phyloP scores from a whole-genome alignment of 2,797 vertebrate genomes.

The Alectoris magna region DNA sequence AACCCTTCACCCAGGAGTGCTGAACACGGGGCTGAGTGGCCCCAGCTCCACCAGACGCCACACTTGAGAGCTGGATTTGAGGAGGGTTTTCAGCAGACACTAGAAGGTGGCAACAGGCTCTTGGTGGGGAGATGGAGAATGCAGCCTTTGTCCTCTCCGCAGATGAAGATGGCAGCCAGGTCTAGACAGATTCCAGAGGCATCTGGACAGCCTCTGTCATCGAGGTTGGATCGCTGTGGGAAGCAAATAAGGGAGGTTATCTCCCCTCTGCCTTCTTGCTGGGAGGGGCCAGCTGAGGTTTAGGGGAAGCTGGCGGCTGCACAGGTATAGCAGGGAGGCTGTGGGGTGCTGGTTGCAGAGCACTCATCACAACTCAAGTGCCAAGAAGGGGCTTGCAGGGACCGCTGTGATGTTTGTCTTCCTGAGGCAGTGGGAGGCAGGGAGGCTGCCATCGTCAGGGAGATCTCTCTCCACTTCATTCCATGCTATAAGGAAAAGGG shows the following conservation, averaged over 20 bases:
- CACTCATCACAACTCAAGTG: not conserved
- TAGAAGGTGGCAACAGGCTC: conserved; percentile 78
- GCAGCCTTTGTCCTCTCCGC: conserved; percentile 46
- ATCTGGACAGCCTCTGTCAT: conserved; percentile 83
- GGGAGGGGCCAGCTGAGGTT: not conserved
- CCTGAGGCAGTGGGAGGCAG: not conserved
- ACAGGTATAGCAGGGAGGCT: not conserved
- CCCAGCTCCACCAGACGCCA: conserved; percentile 76
- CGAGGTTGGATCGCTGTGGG: conserved; percentile 1
- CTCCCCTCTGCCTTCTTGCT: conserved; percentile 7
- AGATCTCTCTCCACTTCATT: conserved; percentile 81
- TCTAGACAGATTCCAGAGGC: conserved; percentile 78
- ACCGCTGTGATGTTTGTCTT: not conserved
- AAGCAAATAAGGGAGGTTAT: conserved; percentile 1
- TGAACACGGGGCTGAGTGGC: conserved; percentile 67
- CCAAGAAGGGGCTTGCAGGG: not conserved
- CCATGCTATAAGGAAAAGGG: not conserved
- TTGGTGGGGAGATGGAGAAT: conserved; percentile 65
- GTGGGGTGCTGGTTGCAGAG: not conserved
- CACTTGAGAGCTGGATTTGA: conserved; percentile 71
- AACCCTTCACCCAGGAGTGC: conserved; percentile 48
- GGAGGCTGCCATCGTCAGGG: not conserved
- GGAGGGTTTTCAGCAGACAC: conserved; percentile 80
- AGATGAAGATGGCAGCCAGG: conserved; percentile 48
- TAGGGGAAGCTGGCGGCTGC: not conserved